phyloP scores from a whole-genome alignment of 2,113 vertebrate genomes.

The Takifugu flavidus region DNA sequence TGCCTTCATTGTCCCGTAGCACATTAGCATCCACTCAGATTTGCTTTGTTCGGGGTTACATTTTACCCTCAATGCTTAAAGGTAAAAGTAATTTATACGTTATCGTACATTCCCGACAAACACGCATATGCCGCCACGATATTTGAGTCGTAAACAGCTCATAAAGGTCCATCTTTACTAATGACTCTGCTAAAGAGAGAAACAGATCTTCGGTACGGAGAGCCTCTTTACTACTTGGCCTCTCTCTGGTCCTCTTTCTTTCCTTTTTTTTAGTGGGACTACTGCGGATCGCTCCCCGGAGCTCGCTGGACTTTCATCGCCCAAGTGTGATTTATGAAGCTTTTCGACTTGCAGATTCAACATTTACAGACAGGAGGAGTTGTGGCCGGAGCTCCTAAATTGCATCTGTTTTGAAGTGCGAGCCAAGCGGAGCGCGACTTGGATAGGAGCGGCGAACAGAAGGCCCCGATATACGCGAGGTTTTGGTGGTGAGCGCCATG shows the following conservation, averaged over 20 bases:
- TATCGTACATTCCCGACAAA: not conserved
- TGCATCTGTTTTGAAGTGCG: conserved; percentile 23
- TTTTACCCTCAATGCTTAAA: conserved; percentile 15
- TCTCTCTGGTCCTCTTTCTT: not conserved
- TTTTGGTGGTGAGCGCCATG: not conserved
- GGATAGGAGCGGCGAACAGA: not conserved
- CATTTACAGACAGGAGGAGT: conserved; percentile 10
- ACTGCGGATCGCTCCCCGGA: conserved; percentile 7
- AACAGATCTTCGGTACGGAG: conserved; percentile 33
- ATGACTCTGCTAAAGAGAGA: conserved; percentile 58
- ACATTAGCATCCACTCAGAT: no score
- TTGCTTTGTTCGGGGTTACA: no score
- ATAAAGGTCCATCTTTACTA: conserved; percentile 58
- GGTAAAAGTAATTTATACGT: not conserved
- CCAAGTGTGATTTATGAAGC: conserved; percentile 29
- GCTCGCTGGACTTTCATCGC: conserved; percentile 9
- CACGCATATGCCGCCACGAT: not conserved
- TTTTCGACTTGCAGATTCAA: conserved; percentile 23
- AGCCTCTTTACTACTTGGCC: conserved; percentile 40
- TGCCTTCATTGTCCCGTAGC: no score
- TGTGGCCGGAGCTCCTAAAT: not conserved
- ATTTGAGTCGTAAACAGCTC: conserved; percentile 52
- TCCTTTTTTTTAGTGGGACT: conserved; percentile 15
- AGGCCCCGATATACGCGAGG: not conserved
- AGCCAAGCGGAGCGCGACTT: not conserved